phyloP scores from a whole-genome alignment of 2,113 vertebrate species.

The Brachyhypopomus gauderio region DNA sequence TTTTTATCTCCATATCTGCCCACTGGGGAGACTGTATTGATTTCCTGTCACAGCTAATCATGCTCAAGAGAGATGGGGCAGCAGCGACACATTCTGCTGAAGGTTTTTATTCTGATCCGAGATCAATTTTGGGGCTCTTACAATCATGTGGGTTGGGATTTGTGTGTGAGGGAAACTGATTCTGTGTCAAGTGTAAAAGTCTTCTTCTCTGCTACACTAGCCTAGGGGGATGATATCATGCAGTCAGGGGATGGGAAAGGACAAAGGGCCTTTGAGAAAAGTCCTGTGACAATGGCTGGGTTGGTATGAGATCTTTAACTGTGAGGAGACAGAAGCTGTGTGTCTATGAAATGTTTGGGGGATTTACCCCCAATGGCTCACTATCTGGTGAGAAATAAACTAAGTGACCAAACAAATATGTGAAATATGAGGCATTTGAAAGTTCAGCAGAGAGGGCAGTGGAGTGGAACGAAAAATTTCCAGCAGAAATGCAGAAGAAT shows the following conservation, averaged over 20 bases:
- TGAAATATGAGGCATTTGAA: neutral
- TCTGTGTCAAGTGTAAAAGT: conserved; percentile 20
- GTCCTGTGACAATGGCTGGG: conserved; percentile 1
- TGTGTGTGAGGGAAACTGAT: conserved; percentile 26
- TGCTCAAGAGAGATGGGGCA: conserved; percentile 76
- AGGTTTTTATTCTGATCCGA: conserved; percentile 26
- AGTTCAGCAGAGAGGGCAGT: neutral
- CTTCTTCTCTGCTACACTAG: conserved; percentile 22
- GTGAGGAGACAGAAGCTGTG: conserved; percentile 35
- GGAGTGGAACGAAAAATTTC: neutral
- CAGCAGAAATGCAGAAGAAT: too few relatives aligned
- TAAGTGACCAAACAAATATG: neutral
- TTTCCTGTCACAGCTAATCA: conserved; percentile 90
- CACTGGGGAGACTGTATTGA: conserved; percentile 88
- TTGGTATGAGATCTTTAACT: conserved; percentile 2
- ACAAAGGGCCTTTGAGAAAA: conserved; percentile 37
- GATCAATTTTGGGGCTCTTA: conserved; percentile 22
- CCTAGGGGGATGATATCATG: conserved; percentile 32
- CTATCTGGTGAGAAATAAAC: conserved; percentile 6
- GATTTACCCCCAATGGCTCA: conserved; percentile 19
- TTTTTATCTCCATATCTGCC: conserved; percentile 82
- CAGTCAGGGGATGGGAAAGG: conserved; percentile 39
- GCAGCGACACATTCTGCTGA: conserved; percentile 55
- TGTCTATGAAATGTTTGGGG: conserved; percentile 25
- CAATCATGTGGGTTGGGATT: conserved; percentile 10